phyloP scores from a whole-genome alignment of 2,113 vertebrate species.

The Triplophysa siluroides region DNA sequence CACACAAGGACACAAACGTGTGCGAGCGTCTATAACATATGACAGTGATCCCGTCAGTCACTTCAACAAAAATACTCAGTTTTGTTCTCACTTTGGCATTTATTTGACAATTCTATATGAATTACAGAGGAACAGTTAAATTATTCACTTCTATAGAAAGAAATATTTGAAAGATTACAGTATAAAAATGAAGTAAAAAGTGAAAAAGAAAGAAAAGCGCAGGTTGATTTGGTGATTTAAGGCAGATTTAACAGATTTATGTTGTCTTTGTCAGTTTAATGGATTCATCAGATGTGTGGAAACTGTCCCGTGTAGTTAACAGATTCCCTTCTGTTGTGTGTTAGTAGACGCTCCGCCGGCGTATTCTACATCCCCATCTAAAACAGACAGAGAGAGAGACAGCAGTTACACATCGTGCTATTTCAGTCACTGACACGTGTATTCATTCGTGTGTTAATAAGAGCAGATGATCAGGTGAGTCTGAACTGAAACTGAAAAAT shows the following conservation, averaged over 20 bases:
- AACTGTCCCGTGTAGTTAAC: not conserved
- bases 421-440: too few relatives aligned
- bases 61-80: not conserved
- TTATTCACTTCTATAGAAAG: not conserved
- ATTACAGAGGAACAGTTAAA: not conserved
- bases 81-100: not conserved
- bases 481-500: too few relatives aligned
- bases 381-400: constrained; percentile 4
- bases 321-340: not conserved
- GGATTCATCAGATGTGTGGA: not conserved
- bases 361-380: not conserved
- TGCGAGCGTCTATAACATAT: not conserved
- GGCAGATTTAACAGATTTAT: too few relatives aligned
- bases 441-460: too few relatives aligned
- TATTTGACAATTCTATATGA: not conserved
- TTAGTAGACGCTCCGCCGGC: not conserved
- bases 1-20: too few relatives aligned
- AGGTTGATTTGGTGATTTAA: not conserved
- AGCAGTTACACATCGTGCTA: not conserved
- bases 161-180: not conserved
- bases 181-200: constrained; percentile 20
- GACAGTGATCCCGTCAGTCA: too few relatives aligned
- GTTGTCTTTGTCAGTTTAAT: not conserved
- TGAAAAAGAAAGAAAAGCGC: not conserved
- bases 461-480: too few relatives aligned